Evolutionary conservation across 2,113 vertebrate species (phyloP).

Genomic region (Microtus montanus): DNA sequence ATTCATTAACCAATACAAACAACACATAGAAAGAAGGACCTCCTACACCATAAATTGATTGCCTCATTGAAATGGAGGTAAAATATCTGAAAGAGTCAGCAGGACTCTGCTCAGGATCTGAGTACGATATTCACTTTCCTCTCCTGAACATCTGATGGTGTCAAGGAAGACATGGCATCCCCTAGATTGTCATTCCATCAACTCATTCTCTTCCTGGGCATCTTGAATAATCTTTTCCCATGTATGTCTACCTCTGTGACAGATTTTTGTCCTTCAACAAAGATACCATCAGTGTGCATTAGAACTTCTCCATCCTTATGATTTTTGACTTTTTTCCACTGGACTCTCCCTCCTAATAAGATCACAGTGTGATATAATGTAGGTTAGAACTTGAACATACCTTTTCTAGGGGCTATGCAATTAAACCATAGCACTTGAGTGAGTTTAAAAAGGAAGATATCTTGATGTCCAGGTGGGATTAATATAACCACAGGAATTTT

Average conservation of each 20-base stretch:
- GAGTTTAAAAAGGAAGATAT: not conserved
- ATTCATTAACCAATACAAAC: too few relatives aligned
- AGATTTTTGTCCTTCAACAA: not conserved
- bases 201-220: not conserved
- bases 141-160: not conserved
- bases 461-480: not conserved
- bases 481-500: not conserved
- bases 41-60: not conserved
- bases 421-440: not conserved
- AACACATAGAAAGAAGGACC: too few relatives aligned
- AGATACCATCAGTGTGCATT: not conserved
- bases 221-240: not conserved
- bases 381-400: not conserved
- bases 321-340: not conserved
- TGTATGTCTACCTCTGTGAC: not conserved
- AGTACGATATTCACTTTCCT: not conserved
- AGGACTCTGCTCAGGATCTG: not conserved
- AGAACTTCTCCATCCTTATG: not conserved
- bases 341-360: not conserved
- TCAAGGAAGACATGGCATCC: not conserved
- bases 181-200: not conserved
- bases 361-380: not conserved
- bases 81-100: not conserved
- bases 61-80: not conserved
- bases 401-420: not conserved